phyloP scores from a whole-genome alignment of 2,888 invertebrate genomes.

The Alsophila aescularia region DNA sequence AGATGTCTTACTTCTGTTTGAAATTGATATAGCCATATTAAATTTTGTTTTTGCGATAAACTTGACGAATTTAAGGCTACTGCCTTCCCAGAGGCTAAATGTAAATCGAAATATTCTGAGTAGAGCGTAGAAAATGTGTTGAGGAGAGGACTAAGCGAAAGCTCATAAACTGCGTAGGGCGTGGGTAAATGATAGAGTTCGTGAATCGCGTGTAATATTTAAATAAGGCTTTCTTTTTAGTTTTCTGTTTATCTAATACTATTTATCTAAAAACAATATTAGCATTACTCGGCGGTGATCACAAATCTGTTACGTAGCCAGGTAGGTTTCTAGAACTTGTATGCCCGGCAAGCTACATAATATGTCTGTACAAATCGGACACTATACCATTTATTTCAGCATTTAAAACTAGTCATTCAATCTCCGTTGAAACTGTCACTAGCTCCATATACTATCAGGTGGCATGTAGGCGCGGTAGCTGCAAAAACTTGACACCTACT shows the following conservation, averaged over 20 bases:
- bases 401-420: constrained; percentile 5
- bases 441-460: constrained; percentile 18
- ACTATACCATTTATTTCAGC: too few species aligned
- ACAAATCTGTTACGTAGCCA: not conserved
- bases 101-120: constrained; percentile 21
- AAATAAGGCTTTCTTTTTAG: constrained; percentile 16
- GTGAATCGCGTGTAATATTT: constrained; percentile 14
- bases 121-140: constrained; percentile 14
- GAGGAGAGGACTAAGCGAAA: not conserved
- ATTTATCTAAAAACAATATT: constrained; percentile 2
- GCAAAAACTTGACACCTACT: constrained; percentile 17
- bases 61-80: constrained; percentile 18
- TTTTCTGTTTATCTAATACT: constrained; percentile 8
- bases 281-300: not conserved
- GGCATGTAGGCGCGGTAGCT: constrained; percentile 2
- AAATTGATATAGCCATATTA: constrained; percentile 51
- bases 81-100: constrained; percentile 8
- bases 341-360: not conserved
- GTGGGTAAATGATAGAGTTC: too few species aligned
- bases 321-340: not conserved
- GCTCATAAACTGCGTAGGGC: constrained; percentile 9
- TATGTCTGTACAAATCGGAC: constrained; percentile 1
- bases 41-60: constrained; percentile 42
- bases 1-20: constrained; percentile 39
- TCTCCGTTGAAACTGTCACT: constrained; percentile 18